Base-by-base conservation (phyloP, 2,888 invertebrate genomes). In the Polydrusus pterygomalis region DNA sequence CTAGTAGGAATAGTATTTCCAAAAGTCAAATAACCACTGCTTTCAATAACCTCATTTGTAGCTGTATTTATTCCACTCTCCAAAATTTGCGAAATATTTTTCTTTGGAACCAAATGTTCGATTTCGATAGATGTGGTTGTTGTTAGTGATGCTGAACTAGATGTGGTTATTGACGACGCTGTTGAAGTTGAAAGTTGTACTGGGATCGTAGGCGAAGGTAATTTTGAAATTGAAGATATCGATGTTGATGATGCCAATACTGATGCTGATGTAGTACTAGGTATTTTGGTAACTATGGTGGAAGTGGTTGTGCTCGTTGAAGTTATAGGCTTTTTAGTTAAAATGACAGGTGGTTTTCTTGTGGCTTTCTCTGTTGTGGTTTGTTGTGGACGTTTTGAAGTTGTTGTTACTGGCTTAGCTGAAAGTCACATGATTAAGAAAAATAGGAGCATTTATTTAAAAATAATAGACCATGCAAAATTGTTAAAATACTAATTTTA, bases 41-140 rank as follows among this genome's bases (percentile, higher is more conserved):
- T 69, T 30, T 76, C 77, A 70, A 73, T 64, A 54, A 85, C 85
- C 81, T 86, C 86, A 76, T 86, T 86, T 15, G 84, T 84, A 7
- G 81, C 83, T 3, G 81, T 77, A 79, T 85, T 85, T 38, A 85
- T 85, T 11, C 84, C 82, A 10, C 78, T 80, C 56, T 79, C 82
- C 47, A 82, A 62, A 25, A 70, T 68, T 51, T 81, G 75, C 25
- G 83, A 81, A 1, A 80, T 77, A 77, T 83, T 84, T 6, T 80
- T 70, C 60, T 79, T 79, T 13, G 74, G 70, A 40, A 79, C 47
- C 13, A 80, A 74, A 78, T 74, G 78, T 15, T 83, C 83, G 79
- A 83, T 78, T 15, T 83, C 83, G 79, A 83, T 80, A 43, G 82
- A 78, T 45, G 81, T 73, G 3, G 82, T 81, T n/a, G 81, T 80